Base-by-base conservation (phyloP, 92 coral and sea anemone genomes). In the Phymanthus crucifer region DNA sequence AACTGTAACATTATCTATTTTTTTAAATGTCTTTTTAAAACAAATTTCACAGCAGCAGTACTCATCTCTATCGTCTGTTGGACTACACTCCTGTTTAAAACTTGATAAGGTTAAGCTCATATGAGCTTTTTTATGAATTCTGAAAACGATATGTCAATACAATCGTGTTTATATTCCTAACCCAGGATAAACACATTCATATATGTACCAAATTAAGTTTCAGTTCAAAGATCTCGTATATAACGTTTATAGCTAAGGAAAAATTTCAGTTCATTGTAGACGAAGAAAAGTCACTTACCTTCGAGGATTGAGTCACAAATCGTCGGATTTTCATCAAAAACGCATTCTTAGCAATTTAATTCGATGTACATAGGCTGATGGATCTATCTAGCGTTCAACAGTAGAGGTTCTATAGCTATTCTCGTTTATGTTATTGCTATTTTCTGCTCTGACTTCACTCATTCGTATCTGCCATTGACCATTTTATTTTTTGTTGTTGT, bases 401-500 rank as follows among this genome's bases (percentile, higher is more conserved):
- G 29, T 7, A 61, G 32, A 61, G 9, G 34, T 24, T 27, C 29
- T 61, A 29, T 26, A 2, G 45, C 21, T 31, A 13, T 50, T 17
- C 21, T 32, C 21, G 21, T 33, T 3, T 10, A 9, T 54, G 79
- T 57, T 54, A 37, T 64, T 77, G 26, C 72, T 77, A 61, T 58
- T 29, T 38, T 77, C 32, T 77, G 27, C 71, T 61, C 45, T 77
- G 81, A 77, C 68, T 77, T 77, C 80, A 76, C 47, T 2, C n/a
- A 16, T 76, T 37, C 81, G n/a, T 23, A 21, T 40, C 57, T 40
- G 18, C 81, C 72, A 77, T 77, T 69, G 40, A 27, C 81, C 72
- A 77, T 77, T 69, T 61, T 77, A n/a, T 57, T 38, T 54, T 24
- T 61, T 61, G 68, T 61, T 77, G 72, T 77, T 69, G 73, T 77